phyloP scores from a whole-genome alignment of 1,140 invertebrate genomes.

The Arctopsyche grandis region DNA sequence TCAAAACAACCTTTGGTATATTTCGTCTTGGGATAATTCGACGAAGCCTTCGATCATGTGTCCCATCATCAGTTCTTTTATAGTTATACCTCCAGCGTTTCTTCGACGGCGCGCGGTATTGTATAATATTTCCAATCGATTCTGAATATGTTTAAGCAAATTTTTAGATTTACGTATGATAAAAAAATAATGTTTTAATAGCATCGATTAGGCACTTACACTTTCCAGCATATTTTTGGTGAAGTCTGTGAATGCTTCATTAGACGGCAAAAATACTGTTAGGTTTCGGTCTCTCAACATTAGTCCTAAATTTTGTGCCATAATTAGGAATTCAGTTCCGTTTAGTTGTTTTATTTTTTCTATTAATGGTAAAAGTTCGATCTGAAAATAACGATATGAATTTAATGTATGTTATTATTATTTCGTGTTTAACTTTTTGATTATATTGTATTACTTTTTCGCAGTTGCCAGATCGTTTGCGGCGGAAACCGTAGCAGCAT shows the following conservation, averaged over 20 bases:
- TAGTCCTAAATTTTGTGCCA: conserved; percentile 21
- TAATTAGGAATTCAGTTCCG: conserved; percentile 36
- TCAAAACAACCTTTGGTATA: conserved; percentile 20
- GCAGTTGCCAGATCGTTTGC: conserved; percentile 9
- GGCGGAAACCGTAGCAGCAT: conserved; percentile 24
- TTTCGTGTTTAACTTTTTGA: not conserved
- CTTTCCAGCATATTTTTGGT: conserved; percentile 26
- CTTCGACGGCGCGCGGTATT: not conserved
- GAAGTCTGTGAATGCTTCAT: conserved; percentile 45
- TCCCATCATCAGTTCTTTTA: conserved; percentile 10
- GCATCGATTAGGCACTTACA: conserved; percentile 24
- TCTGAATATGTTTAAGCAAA: conserved; percentile 20
- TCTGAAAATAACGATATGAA: conserved; percentile 14
- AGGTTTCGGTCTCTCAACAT: conserved; percentile 35
- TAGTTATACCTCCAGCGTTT: not conserved
- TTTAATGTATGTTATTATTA: not conserved
- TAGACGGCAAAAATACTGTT: conserved; percentile 44
- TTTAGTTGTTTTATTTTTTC: conserved; percentile 44
- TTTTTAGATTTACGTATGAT: not conserved
- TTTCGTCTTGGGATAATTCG: conserved; percentile 32
- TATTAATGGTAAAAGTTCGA: conserved; percentile 38
- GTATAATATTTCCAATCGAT: conserved; percentile 7
- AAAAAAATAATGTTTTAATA: not conserved
- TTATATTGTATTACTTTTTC: conserved; percentile 8
- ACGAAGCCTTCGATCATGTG: conserved; percentile 36